Percentiles rank a stretch among this genome's conserved stretches.
phyloP scores from a whole-genome alignment of 2,113 vertebrate genomes.

The Mus spicilegus region DNA sequence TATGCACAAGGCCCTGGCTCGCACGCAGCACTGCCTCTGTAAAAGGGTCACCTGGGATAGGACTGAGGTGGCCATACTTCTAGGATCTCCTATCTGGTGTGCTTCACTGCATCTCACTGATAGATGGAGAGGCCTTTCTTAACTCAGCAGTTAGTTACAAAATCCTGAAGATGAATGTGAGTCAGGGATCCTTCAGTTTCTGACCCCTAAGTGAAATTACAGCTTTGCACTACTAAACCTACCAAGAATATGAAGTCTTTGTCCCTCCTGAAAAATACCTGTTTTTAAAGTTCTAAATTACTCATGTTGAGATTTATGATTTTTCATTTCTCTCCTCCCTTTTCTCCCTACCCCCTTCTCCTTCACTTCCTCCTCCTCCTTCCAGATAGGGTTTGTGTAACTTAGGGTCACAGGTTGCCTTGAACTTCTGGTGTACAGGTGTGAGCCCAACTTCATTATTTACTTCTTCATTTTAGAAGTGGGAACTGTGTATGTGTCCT shows the following conservation, averaged over 20 bases:
- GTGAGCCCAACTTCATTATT: not conserved
- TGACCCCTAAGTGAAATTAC: not conserved
- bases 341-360: not conserved
- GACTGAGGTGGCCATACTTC: not conserved
- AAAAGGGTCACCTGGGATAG: slow-evolving; percentile 1
- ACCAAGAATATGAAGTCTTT: slow-evolving; percentile 17
- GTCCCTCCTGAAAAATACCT: not conserved
- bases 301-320: not conserved
- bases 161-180: not conserved
- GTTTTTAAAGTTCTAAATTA: not conserved
- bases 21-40: not conserved
- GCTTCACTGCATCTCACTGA: not conserved
- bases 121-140: not conserved
- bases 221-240: not conserved
- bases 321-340: not conserved
- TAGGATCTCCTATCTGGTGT: slow-evolving; percentile 15
- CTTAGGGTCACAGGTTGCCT: not conserved
- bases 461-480: not conserved
- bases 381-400: not conserved
- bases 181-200: not conserved
- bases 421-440: not conserved
- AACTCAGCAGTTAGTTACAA: not conserved
- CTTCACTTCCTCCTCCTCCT: not conserved
- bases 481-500: not conserved
- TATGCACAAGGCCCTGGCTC: not conserved